Evolutionary conservation across 1,140 invertebrate species (phyloP), one percentile per base, ranked within the genome.

Genomic region (Drosophila pachea): DNA sequence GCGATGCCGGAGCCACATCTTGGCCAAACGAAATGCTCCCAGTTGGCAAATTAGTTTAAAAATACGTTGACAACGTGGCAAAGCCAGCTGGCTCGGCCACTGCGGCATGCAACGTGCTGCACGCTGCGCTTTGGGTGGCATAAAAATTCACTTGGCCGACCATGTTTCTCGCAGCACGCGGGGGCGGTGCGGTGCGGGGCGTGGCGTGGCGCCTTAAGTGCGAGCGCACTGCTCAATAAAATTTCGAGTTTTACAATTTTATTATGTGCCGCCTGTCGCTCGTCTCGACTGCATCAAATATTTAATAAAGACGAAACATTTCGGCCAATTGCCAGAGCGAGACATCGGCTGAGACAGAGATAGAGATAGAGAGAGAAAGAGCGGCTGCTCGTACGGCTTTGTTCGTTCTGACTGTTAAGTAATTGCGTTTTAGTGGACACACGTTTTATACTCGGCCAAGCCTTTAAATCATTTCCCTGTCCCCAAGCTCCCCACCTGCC

Each of bases 41-140:
- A 83, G 79, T 83, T 83, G 79, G 81, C 84, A 84, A 83, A 83
- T 83, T 83, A 83, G 79, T 83, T 83, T 83, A 79, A 86, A 86
- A 79, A 83, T 79, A 83, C 76, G 76, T 81, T 68, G 68, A 54
- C 66, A 40, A 48, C 49, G 53, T 43, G 65, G 53, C 45, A 36
- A 50, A 56, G 43, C 59, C 59, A 40, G 52, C 45, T 12, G 40
- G 4, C n/a, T 5, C 50, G 50, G 42, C 55, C 35, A 22, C 36
- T 38, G 31, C 29, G 36, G 31, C 35, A 22, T 67, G 58, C 45
- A 63, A 64, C 68, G 58, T 68, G 68, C 62, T 68, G 55, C 65
- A 9, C 7, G 47, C 40, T 74, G 63, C 76, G 66, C 76, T 86
- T 68, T 68, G 81, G 81, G 69, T 84, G 81, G 79, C 81, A 70